phyloP scores from a whole-genome alignment of 2,113 vertebrate genomes.

The Tichodroma muraria region DNA sequence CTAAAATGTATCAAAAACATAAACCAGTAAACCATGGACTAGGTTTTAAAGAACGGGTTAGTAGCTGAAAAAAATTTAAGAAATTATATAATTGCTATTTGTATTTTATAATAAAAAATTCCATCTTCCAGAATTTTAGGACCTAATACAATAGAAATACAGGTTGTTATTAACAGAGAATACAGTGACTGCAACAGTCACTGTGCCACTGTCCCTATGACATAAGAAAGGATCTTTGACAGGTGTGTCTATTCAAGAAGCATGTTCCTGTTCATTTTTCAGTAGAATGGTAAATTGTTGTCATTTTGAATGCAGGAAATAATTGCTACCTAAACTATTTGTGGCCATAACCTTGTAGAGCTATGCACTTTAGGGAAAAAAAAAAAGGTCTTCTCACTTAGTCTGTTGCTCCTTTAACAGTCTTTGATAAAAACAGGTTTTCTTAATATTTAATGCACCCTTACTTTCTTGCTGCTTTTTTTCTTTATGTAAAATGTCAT shows the following conservation, averaged over 20 bases:
- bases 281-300: background rate
- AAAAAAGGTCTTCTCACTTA: too few species aligned
- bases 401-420: background rate
- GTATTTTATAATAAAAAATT: background rate
- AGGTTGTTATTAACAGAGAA: fast-evolving
- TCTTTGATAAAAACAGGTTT: background rate
- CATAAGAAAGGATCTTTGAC: background rate
- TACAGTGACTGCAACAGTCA: background rate
- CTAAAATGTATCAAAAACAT: background rate
- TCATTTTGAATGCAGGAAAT: background rate
- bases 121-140: background rate
- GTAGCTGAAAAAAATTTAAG: background rate
- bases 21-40: background rate
- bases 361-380: background rate
- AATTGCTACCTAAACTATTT: background rate
- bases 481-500: background rate
- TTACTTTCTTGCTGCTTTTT: background rate
- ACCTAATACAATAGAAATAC: background rate
- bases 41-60: background rate
- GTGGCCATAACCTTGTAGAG: background rate
- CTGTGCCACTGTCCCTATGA: background rate
- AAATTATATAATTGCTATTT: background rate
- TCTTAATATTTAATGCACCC: background rate
- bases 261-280: background rate
- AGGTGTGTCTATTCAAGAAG: background rate